These are phyloP conservation scores for Lucinisca nassula DNA, from an alignment of 2,888 invertebrate genomes.

Conservation along the genomic window DNA sequence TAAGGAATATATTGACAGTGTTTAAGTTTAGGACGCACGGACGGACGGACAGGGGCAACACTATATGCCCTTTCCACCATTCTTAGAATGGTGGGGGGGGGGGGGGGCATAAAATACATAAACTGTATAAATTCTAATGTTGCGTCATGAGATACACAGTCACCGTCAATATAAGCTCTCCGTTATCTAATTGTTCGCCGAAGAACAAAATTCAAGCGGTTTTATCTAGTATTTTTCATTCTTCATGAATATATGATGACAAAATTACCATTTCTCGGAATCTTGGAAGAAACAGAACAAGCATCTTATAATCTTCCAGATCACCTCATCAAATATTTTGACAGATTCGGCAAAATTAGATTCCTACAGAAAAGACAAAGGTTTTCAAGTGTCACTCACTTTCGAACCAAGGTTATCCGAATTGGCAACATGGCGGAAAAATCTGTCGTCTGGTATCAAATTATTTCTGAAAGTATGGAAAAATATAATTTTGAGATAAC, in stretches of 20 bases:
- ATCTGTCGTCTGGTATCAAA: constrained; percentile 8
- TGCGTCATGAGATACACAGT: no score
- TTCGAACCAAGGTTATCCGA: constrained; percentile 7
- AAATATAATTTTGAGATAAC: constrained; percentile 2
- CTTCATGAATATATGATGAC: constrained; percentile 1
- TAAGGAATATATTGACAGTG: no score
- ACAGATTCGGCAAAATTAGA: background rate
- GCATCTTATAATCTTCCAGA: background rate
- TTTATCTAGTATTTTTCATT: background rate
- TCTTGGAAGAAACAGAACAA: background rate
- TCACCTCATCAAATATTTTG: constrained; percentile 14
- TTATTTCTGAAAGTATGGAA: constrained; percentile 1
- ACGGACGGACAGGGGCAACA: no score
- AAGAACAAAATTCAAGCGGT: background rate
- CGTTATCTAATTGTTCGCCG: background rate
- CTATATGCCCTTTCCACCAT: no score
- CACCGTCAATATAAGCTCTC: no score
- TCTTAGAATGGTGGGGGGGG: no score
- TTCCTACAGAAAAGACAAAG: constrained; percentile 8
- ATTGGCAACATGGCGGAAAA: constrained; percentile 11
- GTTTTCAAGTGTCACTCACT: constrained; percentile 9
- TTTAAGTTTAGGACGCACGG: no score
- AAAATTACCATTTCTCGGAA: background rate
- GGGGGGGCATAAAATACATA: no score
- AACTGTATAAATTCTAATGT: no score